Evolutionary conservation across 2,113 vertebrate species (phyloP).

Genomic region (Hydropotes inermis): DNA sequence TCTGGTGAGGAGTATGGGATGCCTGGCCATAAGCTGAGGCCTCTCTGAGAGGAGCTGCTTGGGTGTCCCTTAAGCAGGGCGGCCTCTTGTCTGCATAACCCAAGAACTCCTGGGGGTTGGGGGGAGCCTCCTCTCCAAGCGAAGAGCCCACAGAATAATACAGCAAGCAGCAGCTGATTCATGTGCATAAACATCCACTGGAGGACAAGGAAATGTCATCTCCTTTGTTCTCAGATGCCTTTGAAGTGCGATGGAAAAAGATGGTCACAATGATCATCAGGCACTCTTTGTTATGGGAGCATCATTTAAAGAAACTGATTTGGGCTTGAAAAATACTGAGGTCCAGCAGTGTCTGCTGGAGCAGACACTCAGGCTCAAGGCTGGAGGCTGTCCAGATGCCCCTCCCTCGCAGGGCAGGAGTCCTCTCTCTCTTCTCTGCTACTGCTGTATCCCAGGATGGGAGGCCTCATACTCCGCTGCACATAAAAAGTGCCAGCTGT

Average conservation of each 20-base stretch:
- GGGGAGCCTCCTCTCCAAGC: neutral
- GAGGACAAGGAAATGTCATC: neutral
- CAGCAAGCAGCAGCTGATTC: neutral
- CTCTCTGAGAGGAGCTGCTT: neutral
- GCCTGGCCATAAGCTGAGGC: neutral
- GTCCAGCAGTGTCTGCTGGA: neutral
- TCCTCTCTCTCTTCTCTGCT: neutral
- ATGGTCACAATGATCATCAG: neutral
- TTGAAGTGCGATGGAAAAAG: neutral
- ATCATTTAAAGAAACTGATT: neutral
- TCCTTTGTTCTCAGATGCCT: neutral
- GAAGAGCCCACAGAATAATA: neutral
- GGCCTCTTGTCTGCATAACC: neutral
- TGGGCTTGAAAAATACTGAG: neutral
- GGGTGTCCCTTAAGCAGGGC: neutral
- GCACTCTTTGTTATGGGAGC: neutral
- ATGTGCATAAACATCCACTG: neutral
- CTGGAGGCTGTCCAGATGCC: neutral
- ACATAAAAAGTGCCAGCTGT: no score
- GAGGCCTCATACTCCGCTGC: no score
- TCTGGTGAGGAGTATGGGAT: neutral
- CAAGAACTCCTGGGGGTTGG: rapidly evolving
- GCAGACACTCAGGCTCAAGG: neutral
- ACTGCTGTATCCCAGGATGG: neutral
- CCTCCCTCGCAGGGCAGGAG: neutral